Evolutionary conservation across 2,797 vertebrate genomes (phyloP), one percentile per base, ranked within the genome.

Genomic region (Fistularia tabacaria): DNA sequence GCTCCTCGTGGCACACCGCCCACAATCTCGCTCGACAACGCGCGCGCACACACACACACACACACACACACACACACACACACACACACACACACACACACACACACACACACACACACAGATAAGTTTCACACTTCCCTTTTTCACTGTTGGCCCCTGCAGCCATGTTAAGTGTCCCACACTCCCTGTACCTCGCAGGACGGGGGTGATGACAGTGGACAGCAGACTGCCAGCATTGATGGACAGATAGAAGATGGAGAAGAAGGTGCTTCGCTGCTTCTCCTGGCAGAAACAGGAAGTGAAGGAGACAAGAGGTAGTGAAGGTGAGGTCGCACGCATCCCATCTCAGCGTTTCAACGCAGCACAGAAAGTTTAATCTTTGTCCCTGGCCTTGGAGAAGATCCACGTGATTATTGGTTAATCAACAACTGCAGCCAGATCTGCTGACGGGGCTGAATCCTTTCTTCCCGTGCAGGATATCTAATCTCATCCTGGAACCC

Each of bases 161-260:
- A 11, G 5, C 46, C 0, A 25, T 25, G 25, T 25, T 25, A 5
- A 25, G 25, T 5, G 25, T 25, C 25, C 25, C 2, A 2, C 2
- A 2, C 25, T 25, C 25, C 2, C 25, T 25, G 25, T 87, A 95
- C 97, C 92, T 97, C 93, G 91, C 68, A 99, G 90, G 25, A 88
- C 87, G 57, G 97, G 95, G 0, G 96, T 98, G 83, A 98, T 83
- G 78, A 99, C 15, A 0, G 95, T 98, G 60, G 97, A 98, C 13
- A 99, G 49, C 57, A 99, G 90, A 64, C 95, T 98, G 74, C 96
- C 97, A 41, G 93, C 93, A n/a, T 98, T 98, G 80, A 99, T 93
- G 60, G 95, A 89, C 81, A 98, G 77, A 74, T 98, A 98, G 86
- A 97, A 98, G 71, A 98, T 93, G 73, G 97, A 98, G 81, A 99